These are phyloP conservation scores for Cerceris ruficornis DNA, from an alignment of 2,888 invertebrate genomes.

Conservation along the genomic window DNA sequence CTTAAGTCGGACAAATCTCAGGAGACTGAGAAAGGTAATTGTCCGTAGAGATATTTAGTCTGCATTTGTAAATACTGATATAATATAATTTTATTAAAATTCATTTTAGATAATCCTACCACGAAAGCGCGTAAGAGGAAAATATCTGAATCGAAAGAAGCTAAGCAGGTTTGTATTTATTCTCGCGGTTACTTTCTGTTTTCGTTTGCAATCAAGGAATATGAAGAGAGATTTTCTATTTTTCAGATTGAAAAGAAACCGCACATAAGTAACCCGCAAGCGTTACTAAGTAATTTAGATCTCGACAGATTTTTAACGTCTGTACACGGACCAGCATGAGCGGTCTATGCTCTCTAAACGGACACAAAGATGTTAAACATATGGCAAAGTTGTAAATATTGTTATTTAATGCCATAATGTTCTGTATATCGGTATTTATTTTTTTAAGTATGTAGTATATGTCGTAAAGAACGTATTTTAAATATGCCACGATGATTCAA, in stretches of 20 bases:
- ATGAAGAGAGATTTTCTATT: not conserved
- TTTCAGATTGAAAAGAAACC: constrained; percentile 69
- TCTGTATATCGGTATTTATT: not conserved
- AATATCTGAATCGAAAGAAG: constrained; percentile 59
- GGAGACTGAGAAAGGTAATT: constrained; percentile 44
- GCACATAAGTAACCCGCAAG: constrained; percentile 65
- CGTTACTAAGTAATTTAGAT: constrained; percentile 68
- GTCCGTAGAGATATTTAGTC: not conserved
- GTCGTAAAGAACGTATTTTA: too few species aligned
- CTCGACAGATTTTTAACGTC: constrained; percentile 73
- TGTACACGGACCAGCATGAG: constrained; percentile 73
- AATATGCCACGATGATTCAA: too few species aligned
- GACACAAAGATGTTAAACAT: constrained; percentile 18
- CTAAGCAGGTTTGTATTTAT: constrained; percentile 63
- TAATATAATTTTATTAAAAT: constrained; percentile 14
- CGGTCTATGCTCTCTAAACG: constrained; percentile 13
- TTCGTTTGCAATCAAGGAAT: not conserved
- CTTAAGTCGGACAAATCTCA: constrained; percentile 21
- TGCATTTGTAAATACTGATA: not conserved
- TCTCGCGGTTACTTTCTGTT: not conserved
- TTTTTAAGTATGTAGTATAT: too few species aligned
- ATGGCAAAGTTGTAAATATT: constrained; percentile 14
- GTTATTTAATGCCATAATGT: not conserved
- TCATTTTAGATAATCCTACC: constrained; percentile 53
- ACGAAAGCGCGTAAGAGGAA: constrained; percentile 68